A percentile compares a stretch with the other conserved stretches of the same genome.
phyloP scores from a whole-genome alignment of 2,888 invertebrate genomes.

The Ormia ochracea region DNA sequence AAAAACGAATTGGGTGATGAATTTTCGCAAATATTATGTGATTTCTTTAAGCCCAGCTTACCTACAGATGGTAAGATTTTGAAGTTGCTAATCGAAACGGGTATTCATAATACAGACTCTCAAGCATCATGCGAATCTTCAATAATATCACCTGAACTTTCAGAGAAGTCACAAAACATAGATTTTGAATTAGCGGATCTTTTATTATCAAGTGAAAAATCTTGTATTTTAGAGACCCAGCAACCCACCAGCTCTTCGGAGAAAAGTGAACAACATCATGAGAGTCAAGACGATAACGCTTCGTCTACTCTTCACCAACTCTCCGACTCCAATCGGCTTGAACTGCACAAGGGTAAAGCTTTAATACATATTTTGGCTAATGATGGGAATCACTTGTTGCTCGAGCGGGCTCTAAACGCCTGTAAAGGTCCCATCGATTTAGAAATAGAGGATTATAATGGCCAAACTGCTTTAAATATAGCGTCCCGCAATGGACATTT shows the following conservation, averaged over 20 bases:
- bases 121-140: slow-evolving; percentile 76
- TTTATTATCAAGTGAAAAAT: slow-evolving; percentile 75
- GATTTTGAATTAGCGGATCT: slow-evolving; percentile 77
- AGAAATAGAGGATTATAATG: slow-evolving; percentile 84
- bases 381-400: slow-evolving; percentile 84
- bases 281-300: slow-evolving; percentile 76
- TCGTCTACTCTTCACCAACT: slow-evolving; percentile 75
- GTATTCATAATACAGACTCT: slow-evolving; percentile 79
- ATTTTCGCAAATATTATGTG: slow-evolving; percentile 77
- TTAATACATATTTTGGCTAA: slow-evolving; percentile 86
- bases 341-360: slow-evolving; percentile 80
- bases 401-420: slow-evolving; percentile 82
- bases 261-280: slow-evolving; percentile 74
- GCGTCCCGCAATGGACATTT: slow-evolving; percentile 88
- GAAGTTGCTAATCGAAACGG: slow-evolving; percentile 85
- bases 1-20: slow-evolving; percentile 75
- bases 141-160: slow-evolving; percentile 76
- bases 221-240: slow-evolving; percentile 75
- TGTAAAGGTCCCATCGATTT: slow-evolving; percentile 78
- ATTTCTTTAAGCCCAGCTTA: slow-evolving; percentile 80
- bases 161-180: slow-evolving; percentile 76
- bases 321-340: slow-evolving; percentile 76
- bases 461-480: slow-evolving; percentile 91
- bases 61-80: slow-evolving; percentile 84
- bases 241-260: slow-evolving; percentile 75